Conservation (phyloP, 1,140 invertebrate genomes). For the Oncopodura yosiiana region DNA sequence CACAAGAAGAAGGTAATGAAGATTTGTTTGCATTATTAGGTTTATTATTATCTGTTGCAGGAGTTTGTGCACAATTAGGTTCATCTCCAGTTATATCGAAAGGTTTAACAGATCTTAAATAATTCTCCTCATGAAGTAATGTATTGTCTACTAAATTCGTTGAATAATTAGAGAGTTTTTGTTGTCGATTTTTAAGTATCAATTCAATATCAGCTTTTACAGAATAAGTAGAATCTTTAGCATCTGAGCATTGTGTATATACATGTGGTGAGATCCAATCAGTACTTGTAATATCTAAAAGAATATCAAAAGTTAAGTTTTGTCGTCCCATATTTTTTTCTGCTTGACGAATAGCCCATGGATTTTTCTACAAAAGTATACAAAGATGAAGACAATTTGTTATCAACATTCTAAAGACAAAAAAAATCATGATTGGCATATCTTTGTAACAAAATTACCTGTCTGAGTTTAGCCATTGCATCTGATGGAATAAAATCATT, state of each 20-base stretch:
- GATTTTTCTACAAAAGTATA: constrained; percentile 57
- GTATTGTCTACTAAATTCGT: constrained; percentile 2
- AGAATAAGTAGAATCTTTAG: constrained; percentile 64
- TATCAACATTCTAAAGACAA: too few relatives aligned
- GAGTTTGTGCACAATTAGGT: constrained; percentile 36
- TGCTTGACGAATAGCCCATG: constrained; percentile 66
- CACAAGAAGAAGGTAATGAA: too few relatives aligned
- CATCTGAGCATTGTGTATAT: constrained; percentile 60
- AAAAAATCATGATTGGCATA: too few relatives aligned
- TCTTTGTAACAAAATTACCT: constrained; percentile 51
- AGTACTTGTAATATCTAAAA: constrained; percentile 56
- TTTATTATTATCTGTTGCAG: constrained; percentile 36
- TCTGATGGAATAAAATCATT: constrained; percentile 83
- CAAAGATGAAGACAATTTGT: background rate
- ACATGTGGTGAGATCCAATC: constrained; percentile 64
- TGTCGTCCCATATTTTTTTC: constrained; percentile 77
- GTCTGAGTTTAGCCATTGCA: constrained; percentile 92
- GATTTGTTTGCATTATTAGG: too few relatives aligned
- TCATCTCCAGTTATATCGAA: constrained; percentile 36
- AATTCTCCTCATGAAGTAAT: constrained; percentile 8
- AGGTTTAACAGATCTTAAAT: constrained; percentile 35
- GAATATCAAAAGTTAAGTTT: constrained; percentile 70
- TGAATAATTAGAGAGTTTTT: too few relatives aligned
- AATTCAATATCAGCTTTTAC: constrained; percentile 70
- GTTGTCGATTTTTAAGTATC: constrained; percentile 56